Evolutionary conservation across 2,888 invertebrate genomes (phyloP).

Genomic region (Drosophila putrida): DNA sequence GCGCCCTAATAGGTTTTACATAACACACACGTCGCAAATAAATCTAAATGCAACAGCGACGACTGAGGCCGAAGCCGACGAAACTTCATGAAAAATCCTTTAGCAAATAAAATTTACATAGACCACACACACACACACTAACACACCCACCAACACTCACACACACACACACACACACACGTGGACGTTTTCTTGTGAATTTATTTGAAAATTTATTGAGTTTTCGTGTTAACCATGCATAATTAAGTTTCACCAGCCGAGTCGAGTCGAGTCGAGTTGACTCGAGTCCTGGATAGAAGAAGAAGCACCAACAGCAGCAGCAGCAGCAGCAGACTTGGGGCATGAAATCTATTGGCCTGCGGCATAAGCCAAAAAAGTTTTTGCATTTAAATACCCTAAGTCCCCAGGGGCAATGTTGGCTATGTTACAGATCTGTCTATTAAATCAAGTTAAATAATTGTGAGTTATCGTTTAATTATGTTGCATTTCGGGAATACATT

Average conservation of each 20-base stretch:
- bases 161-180: conserved; percentile 19
- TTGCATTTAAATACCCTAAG: conserved; percentile 40
- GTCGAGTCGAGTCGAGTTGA: conserved; percentile 26
- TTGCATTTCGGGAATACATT: not conserved
- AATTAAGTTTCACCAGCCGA: conserved; percentile 79
- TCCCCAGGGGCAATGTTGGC: not conserved
- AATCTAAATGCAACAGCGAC: conserved; percentile 76
- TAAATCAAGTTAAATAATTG: conserved; percentile 25
- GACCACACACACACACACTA: conserved; percentile 44
- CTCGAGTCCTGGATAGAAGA: conserved; percentile 4
- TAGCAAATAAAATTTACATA: conserved; percentile 79
- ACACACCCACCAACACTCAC: conserved; percentile 18
- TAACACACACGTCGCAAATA: conserved; percentile 75
- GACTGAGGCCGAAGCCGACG: conserved; percentile 29
- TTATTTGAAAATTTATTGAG: conserved; percentile 84
- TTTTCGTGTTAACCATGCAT: conserved; percentile 85
- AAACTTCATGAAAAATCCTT: conserved; percentile 78
- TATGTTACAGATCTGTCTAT: conserved; percentile 12
- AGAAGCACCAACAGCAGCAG: no score
- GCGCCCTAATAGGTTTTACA: conserved; percentile 75
- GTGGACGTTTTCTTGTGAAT: conserved; percentile 61
- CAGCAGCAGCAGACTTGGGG: not conserved
- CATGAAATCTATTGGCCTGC: conserved; percentile 49
- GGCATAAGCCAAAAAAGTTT: conserved; percentile 54
- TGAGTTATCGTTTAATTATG: conserved; percentile 23